These are phyloP conservation scores for Cottus gobio DNA, from an alignment of 2,113 vertebrate species.

Conservation along the genomic window DNA sequence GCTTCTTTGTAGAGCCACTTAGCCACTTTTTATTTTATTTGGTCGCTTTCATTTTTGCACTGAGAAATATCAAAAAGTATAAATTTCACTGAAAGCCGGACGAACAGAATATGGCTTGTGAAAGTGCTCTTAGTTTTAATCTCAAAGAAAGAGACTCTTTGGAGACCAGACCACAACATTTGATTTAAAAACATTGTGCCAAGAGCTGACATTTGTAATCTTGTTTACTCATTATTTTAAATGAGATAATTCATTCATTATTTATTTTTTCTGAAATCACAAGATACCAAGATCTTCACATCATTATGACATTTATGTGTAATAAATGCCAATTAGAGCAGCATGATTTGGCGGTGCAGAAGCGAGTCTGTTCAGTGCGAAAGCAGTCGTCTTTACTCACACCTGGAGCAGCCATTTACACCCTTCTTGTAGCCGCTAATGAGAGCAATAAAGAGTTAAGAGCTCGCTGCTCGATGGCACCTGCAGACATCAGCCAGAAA, in stretches of 20 bases:
- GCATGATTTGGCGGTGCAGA: not conserved
- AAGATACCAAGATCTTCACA: not conserved
- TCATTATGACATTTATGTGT: not conserved
- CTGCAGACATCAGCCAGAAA: not conserved
- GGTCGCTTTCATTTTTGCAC: too few relatives aligned
- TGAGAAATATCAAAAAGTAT: not conserved
- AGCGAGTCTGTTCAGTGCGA: not conserved
- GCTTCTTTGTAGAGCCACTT: too few relatives aligned
- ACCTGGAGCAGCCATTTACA: not conserved
- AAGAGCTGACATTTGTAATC: not conserved
- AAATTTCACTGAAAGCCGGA: not conserved
- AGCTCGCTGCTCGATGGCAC: not conserved
- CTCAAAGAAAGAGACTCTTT: not conserved
- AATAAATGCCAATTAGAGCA: not conserved
- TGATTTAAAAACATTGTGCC: not conserved
- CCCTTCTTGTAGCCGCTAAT: not conserved
- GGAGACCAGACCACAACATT: not conserved
- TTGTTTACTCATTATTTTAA: not conserved
- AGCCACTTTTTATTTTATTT: too few relatives aligned
- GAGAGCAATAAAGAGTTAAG: constrained; percentile 2
- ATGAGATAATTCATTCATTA: too few relatives aligned
- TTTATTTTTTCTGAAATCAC: too few relatives aligned
- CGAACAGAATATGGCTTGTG: not conserved
- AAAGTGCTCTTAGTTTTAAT: not conserved
- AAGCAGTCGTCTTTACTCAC: not conserved